Percentiles rank a stretch among this genome's conserved stretches.
phyloP scores from a whole-genome alignment of 53 echinoderm and acorn worm genomes.

The Paelopatides confundens region DNA sequence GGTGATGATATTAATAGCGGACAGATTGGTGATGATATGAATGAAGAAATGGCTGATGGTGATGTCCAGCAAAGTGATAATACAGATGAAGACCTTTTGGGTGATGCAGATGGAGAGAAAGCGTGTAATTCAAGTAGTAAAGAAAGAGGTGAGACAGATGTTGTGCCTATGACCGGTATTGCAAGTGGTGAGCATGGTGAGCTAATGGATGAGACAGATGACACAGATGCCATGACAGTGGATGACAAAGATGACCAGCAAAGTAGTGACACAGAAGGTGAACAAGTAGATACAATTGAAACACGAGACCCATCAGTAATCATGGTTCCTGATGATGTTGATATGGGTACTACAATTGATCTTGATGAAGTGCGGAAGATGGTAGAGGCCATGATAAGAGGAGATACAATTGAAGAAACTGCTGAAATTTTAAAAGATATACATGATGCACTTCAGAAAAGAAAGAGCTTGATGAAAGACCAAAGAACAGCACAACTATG shows the following conservation, averaged over 20 bases:
- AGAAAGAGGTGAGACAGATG: background rate
- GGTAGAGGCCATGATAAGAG: background rate
- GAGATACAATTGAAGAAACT: no score
- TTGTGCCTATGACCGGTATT: background rate
- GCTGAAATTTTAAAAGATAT: no score
- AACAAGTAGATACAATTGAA: no score
- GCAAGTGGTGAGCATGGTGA: background rate
- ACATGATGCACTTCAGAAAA: background rate
- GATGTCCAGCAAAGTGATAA: background rate
- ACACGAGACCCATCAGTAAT: background rate
- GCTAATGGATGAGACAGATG: background rate
- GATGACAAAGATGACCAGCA: background rate
- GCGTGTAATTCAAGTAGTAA: background rate
- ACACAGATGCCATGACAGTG: no score
- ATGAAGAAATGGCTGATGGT: background rate
- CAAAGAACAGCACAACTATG: constrained; percentile 35
- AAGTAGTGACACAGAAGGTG: background rate
- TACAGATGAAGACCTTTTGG: background rate
- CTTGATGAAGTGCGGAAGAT: background rate
- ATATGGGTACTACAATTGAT: background rate
- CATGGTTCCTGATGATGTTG: background rate
- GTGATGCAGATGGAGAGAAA: background rate
- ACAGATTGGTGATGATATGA: background rate
- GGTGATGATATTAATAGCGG: background rate
- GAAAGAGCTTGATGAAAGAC: background rate